Evolutionary conservation across 2,113 vertebrate species (phyloP).

Genomic region (Trogon melanurus): DNA sequence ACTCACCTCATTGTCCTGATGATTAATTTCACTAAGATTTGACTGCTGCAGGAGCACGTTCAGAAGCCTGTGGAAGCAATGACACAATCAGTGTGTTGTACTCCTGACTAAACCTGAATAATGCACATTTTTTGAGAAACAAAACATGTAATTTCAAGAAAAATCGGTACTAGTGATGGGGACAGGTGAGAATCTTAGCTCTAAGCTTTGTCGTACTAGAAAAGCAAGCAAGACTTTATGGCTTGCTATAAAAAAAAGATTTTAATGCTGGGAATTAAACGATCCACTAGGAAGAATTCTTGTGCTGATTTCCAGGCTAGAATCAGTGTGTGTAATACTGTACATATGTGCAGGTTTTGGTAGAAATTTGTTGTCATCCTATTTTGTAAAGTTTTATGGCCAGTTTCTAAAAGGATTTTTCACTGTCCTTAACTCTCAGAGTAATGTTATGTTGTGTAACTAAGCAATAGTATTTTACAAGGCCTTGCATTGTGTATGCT

Average conservation of each 20-base stretch:
- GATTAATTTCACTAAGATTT: conserved; percentile 86
- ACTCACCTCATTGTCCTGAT: conserved; percentile 90
- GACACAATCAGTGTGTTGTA: conserved; percentile 4
- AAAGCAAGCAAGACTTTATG: neutral
- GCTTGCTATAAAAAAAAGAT: neutral
- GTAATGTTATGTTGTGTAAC: neutral
- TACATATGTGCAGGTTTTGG: neutral
- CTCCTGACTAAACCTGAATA: conserved; percentile 3
- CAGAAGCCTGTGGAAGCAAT: conserved; percentile 79
- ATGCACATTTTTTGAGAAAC: neutral
- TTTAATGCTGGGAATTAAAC: neutral
- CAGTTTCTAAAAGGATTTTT: neutral
- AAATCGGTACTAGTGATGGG: neutral
- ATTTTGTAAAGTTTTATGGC: neutral
- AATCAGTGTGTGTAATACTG: neutral
- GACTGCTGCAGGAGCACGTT: conserved; percentile 86
- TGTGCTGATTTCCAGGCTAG: neutral
- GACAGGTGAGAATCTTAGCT: neutral
- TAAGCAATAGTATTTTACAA: neutral
- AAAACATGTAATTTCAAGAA: neutral
- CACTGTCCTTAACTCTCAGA: neutral
- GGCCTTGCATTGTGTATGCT: neutral
- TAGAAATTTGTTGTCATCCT: neutral
- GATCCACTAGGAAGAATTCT: neutral
- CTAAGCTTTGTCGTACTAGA: neutral